These are phyloP conservation scores for Labia minor DNA, from an alignment of 2,888 invertebrate species.

Conservation along the genomic window DNA sequence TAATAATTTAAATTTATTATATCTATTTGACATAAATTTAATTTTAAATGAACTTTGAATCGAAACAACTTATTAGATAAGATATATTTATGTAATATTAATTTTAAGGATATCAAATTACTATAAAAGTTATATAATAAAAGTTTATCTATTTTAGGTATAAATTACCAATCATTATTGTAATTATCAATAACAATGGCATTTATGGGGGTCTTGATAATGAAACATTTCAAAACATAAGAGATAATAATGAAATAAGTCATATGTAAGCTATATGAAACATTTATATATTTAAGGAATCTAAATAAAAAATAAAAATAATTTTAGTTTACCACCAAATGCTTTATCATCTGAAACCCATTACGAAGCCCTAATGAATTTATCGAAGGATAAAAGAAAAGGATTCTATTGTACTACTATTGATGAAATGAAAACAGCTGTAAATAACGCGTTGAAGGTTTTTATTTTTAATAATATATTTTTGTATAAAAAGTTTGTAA, in stretches of 20 bases:
- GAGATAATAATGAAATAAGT: constrained; percentile 57
- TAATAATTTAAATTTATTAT: too few species aligned
- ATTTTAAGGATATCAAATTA: too few species aligned
- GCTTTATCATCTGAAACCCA: constrained; percentile 64
- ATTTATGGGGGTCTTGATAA: constrained; percentile 80
- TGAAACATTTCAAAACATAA: constrained; percentile 60
- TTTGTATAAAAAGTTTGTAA: neutral
- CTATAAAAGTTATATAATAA: too few species aligned
- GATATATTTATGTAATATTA: too few species aligned
- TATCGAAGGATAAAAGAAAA: constrained; percentile 57
- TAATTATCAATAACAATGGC: constrained; percentile 92
- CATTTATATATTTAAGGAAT: constrained; percentile 14
- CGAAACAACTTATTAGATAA: too few species aligned
- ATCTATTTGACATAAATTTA: too few species aligned
- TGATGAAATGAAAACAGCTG: constrained; percentile 59
- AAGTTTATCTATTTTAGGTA: too few species aligned
- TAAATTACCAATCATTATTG: constrained; percentile 76
- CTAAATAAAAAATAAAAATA: neutral
- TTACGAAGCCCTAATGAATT: constrained; percentile 82
- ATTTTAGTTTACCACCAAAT: constrained; percentile 68
- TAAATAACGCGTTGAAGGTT: constrained; percentile 53
- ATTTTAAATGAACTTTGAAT: too few species aligned
- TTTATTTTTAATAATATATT: neutral
- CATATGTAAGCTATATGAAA: constrained; percentile 53
- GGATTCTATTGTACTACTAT: constrained; percentile 72